Evolutionary conservation across 2,113 vertebrate species (phyloP).

Genomic region (Turnix velox): DNA sequence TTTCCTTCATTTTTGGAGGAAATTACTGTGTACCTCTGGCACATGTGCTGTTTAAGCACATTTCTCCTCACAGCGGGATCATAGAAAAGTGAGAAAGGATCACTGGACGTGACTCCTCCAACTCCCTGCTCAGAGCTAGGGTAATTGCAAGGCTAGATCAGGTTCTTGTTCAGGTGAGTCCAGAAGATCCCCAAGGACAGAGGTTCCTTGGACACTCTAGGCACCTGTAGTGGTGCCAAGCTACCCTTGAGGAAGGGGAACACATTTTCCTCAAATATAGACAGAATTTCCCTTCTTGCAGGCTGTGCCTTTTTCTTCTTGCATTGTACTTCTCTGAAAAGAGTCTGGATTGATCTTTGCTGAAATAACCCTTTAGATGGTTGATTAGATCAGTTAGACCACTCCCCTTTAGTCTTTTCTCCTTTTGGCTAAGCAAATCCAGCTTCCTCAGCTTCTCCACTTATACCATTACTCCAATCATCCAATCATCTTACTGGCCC

Average conservation of each 20-base stretch:
- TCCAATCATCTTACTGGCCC: not conserved
- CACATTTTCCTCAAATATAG: not conserved
- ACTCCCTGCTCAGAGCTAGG: not conserved
- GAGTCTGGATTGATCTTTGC: not conserved
- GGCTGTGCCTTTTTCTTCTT: not conserved
- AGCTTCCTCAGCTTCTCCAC: not conserved
- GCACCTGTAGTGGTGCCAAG: not conserved
- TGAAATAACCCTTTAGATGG: not conserved
- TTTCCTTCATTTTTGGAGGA: not conserved
- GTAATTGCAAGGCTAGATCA: not conserved
- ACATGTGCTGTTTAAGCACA: not conserved
- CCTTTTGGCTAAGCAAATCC: not conserved
- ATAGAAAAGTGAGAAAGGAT: not conserved
- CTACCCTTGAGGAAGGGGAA: not conserved
- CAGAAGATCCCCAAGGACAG: not conserved
- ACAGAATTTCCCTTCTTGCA: not conserved
- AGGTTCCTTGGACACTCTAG: not conserved
- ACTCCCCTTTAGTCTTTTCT: not conserved
- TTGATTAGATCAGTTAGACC: not conserved
- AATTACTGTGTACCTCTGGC: not conserved
- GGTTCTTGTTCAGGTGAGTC: not conserved
- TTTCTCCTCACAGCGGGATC: not conserved
- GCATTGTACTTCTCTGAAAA: not conserved
- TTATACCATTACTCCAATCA: not conserved
- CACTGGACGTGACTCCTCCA: not conserved